phyloP scores from a whole-genome alignment of 1,140 invertebrate species.

The Drosophila nikananu region DNA sequence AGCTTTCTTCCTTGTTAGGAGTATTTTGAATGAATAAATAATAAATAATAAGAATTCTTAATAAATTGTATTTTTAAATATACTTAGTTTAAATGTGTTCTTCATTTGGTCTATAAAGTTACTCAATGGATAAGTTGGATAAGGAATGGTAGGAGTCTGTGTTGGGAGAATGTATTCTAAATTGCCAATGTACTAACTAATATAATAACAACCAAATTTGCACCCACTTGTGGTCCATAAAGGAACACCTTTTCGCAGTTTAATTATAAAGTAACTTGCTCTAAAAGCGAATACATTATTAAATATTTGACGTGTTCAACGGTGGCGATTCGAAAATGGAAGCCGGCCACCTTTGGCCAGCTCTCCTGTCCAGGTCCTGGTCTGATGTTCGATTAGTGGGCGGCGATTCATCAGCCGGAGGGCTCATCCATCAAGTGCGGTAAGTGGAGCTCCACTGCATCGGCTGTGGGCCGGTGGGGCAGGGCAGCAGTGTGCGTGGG shows the following conservation, averaged over 20 bases:
- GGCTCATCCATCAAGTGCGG: slow-evolving; percentile 48
- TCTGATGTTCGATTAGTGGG: slow-evolving; percentile 41
- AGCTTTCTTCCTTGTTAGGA: neutral
- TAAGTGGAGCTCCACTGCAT: slow-evolving; percentile 40
- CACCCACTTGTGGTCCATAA: neutral
- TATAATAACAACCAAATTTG: too few relatives aligned
- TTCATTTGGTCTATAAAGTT: neutral
- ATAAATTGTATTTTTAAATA: neutral
- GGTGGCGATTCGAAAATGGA: neutral
- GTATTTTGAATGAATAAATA: neutral
- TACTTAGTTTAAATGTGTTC: neutral
- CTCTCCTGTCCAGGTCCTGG: slow-evolving; percentile 1
- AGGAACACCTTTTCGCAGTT: neutral
- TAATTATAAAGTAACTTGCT: neutral
- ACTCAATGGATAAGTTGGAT: neutral
- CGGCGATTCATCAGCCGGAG: slow-evolving; percentile 38
- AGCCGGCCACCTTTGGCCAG: neutral
- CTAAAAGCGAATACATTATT: neutral
- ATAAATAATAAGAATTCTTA: neutral
- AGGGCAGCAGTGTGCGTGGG: slow-evolving; percentile 1
- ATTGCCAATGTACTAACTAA: neutral
- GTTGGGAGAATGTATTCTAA: neutral
- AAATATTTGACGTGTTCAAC: neutral
- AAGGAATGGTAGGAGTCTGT: neutral
- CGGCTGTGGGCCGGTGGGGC: slow-evolving; percentile 2